Evolutionary conservation across 2,888 invertebrate species (phyloP).

Genomic region (Eulithis prunata): DNA sequence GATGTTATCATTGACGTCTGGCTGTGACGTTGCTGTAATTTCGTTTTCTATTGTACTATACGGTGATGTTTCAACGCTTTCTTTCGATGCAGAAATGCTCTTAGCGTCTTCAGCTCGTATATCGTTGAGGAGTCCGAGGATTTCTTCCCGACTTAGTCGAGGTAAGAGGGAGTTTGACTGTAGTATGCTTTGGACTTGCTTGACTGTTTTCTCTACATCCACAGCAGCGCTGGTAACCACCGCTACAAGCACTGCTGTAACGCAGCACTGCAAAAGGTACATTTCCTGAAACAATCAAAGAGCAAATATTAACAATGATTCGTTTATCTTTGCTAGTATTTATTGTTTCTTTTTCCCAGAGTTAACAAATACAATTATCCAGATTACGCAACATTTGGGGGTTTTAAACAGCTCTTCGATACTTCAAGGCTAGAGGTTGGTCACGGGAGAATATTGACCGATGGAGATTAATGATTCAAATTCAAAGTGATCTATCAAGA

Average conservation of each 20-base stretch:
- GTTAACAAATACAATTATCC: too few relatives aligned
- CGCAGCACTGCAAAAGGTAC: constrained; percentile 66
- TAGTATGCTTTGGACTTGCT: constrained; percentile 87
- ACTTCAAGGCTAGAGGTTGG: background rate
- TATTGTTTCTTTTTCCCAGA: too few relatives aligned
- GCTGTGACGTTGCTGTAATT: constrained; percentile 49
- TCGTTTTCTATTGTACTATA: constrained; percentile 61
- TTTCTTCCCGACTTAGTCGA: constrained; percentile 86
- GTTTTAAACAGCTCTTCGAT: too few relatives aligned
- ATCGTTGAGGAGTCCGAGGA: constrained; percentile 87
- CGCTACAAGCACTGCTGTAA: constrained; percentile 54
- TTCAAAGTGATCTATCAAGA: background rate
- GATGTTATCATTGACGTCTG: constrained; percentile 45
- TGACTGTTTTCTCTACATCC: constrained; percentile 85
- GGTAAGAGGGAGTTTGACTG: constrained; percentile 86
- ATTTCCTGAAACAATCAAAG: constrained; percentile 65
- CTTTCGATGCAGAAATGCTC: constrained; percentile 54
- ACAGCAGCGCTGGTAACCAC: constrained; percentile 58
- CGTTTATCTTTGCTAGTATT: background rate
- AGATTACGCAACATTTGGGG: too few relatives aligned
- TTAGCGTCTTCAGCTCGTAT: constrained; percentile 83
- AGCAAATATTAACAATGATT: background rate
- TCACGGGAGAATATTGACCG: background rate
- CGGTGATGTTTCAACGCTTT: constrained; percentile 48
- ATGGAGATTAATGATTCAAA: constrained; percentile 6